These are phyloP conservation scores for zebrafish (Danio rerio) DNA, from an alignment of 2,113 vertebrate species.

Conservation along the genomic window DNA sequence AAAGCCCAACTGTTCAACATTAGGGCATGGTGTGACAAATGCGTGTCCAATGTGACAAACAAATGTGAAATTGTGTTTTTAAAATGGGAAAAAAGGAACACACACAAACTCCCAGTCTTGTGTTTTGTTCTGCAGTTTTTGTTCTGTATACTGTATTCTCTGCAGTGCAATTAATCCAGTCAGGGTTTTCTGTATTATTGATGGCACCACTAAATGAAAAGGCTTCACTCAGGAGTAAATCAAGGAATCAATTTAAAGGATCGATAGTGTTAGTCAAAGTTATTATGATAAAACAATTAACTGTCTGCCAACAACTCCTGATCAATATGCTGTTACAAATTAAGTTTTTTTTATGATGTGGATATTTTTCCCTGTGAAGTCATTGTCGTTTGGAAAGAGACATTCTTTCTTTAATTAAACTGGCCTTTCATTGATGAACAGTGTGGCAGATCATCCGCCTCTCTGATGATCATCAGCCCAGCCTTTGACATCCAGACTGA, in stretches of 20 bases:
- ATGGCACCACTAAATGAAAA: constrained; percentile 32
- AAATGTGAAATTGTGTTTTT: background rate
- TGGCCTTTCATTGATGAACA: background rate
- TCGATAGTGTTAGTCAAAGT: constrained; percentile 45
- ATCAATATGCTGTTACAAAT: constrained; percentile 35
- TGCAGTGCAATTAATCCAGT: constrained; percentile 15
- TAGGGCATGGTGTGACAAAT: too few relatives aligned
- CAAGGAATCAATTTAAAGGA: constrained; percentile 18
- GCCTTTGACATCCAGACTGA: background rate
- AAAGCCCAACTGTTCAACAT: too few relatives aligned
- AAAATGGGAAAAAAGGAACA: background rate
- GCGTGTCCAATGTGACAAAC: background rate
- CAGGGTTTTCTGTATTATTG: constrained; percentile 24
- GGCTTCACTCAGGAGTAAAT: constrained; percentile 7
- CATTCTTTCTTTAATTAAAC: background rate
- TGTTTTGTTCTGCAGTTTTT: background rate
- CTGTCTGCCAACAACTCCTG: constrained; percentile 20
- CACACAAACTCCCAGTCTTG: background rate
- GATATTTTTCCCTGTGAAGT: background rate
- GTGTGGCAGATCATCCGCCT: background rate
- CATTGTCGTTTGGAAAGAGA: background rate
- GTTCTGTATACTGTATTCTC: background rate
- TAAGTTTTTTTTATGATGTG: background rate
- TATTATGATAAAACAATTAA: constrained; percentile 50
- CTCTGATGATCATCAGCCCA: background rate